Conservation (phyloP, 2,113 vertebrate species). For the Acrocephalus arundinaceus region DNA sequence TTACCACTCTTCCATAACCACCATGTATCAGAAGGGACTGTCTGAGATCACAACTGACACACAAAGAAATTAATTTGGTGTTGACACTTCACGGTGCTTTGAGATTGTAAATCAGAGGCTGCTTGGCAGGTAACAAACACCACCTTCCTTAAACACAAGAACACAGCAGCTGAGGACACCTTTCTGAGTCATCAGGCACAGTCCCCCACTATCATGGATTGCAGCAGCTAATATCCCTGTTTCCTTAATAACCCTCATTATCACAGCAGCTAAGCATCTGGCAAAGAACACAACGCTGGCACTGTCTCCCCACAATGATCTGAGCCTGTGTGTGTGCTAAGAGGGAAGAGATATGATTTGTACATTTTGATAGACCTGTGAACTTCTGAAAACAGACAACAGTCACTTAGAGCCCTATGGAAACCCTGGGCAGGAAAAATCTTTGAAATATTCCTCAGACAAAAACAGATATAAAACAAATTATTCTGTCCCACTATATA, state of each 20-base stretch:
- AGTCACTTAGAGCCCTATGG: background rate
- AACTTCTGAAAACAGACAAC: conserved; percentile 39
- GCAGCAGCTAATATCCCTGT: conserved; percentile 30
- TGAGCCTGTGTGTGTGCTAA: background rate
- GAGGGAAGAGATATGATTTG: background rate
- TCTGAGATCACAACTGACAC: background rate
- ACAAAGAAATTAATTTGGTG: conserved; percentile 57
- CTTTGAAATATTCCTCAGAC: conserved; percentile 45
- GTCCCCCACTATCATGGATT: conserved; percentile 34
- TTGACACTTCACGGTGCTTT: conserved; percentile 30
- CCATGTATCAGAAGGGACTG: background rate
- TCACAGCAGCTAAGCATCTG: conserved; percentile 48
- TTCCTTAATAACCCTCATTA: conserved; percentile 53
- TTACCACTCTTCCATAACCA: background rate
- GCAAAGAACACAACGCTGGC: conserved; percentile 24
- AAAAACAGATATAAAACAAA: background rate
- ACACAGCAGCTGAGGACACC: conserved; percentile 24
- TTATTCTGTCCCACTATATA: background rate
- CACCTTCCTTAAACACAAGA: conserved; percentile 34
- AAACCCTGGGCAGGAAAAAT: conserved; percentile 19
- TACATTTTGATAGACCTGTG: conserved; percentile 11
- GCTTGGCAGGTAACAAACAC: conserved; percentile 51
- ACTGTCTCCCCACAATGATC: conserved; percentile 18
- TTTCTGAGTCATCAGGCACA: conserved; percentile 54
- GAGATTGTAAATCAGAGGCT: conserved; percentile 49